Evolutionary conservation across 2,797 vertebrate genomes (phyloP).

Genomic region (Rachycentron canadum): DNA sequence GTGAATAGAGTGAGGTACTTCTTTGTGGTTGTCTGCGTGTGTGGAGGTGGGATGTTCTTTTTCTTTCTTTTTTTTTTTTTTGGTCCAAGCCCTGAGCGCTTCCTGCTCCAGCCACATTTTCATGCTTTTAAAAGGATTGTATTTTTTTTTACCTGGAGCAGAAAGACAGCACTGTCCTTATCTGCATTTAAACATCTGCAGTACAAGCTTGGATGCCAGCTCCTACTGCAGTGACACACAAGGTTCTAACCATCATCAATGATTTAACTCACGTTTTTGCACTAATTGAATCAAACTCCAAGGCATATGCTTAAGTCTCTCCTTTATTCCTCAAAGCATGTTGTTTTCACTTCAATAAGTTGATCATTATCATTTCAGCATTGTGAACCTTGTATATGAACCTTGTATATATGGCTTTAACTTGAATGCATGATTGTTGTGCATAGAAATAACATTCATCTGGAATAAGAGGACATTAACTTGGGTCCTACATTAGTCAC

Average conservation of each 20-base stretch:
- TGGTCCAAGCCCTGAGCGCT: constrained; percentile 28
- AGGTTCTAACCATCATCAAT: constrained; percentile 17
- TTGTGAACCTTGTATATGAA: constrained; percentile 6
- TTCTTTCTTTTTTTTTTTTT: background rate
- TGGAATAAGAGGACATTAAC: constrained; percentile 53
- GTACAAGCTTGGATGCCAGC: constrained; percentile 43
- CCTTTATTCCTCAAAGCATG: constrained; percentile 52
- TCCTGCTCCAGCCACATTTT: constrained; percentile 61
- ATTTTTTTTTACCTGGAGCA: constrained; percentile 57
- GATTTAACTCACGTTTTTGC: constrained; percentile 55
- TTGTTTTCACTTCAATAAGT: constrained; percentile 29
- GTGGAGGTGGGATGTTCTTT: constrained; percentile 42
- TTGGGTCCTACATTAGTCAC: constrained; percentile 15
- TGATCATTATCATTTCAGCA: constrained; percentile 34
- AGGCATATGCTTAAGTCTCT: constrained; percentile 21
- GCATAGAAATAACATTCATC: constrained; percentile 15
- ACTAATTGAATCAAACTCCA: constrained; percentile 58
- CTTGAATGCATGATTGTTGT: constrained; percentile 61
- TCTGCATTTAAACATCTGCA: constrained; percentile 31
- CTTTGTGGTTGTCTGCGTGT: constrained; percentile 32
- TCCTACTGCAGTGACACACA: constrained; percentile 32
- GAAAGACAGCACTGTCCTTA: constrained; percentile 44
- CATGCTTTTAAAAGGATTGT: constrained; percentile 9
- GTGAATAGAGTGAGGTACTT: constrained; percentile 19
- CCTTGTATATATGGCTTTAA: constrained; percentile 45